Percentiles rank a stretch among this genome's conserved stretches.
These are phyloP conservation scores for Silurus glanis DNA, from an alignment of 2,113 vertebrate species.

Conservation along the genomic window DNA sequence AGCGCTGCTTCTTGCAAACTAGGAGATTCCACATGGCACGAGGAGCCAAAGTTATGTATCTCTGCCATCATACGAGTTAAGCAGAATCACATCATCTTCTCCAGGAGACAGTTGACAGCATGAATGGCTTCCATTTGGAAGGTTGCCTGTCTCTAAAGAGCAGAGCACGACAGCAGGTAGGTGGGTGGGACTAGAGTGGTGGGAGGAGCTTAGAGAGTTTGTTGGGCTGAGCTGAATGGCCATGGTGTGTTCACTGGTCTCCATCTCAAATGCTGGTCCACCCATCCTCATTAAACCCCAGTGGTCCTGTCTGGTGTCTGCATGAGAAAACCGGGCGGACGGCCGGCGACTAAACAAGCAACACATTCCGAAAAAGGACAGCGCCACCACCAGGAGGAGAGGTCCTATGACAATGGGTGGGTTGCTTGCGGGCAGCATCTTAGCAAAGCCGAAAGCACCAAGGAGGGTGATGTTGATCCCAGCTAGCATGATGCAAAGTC, in stretches of 20 bases:
- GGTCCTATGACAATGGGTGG: slow-evolving; percentile 88
- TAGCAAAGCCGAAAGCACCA: slow-evolving; percentile 87
- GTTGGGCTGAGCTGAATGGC: slow-evolving; percentile 90
- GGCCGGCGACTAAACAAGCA: slow-evolving; percentile 83
- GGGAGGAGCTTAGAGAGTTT: slow-evolving; percentile 80
- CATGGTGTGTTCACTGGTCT: slow-evolving; percentile 91
- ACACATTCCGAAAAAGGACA: slow-evolving; percentile 85
- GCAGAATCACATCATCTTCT: slow-evolving; percentile 10
- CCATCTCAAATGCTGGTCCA: slow-evolving; percentile 86
- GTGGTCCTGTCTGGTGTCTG: slow-evolving; percentile 67
- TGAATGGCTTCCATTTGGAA: slow-evolving; percentile 5
- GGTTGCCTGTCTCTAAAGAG: neutral
- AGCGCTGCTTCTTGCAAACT: neutral
- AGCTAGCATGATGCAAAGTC: slow-evolving; percentile 91
- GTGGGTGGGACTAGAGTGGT: slow-evolving; percentile 76
- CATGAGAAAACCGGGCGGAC: slow-evolving; percentile 59
- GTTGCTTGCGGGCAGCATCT: slow-evolving; percentile 80
- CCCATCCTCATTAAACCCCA: slow-evolving; percentile 78
- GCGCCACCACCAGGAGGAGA: slow-evolving; percentile 81
- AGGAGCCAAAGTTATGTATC: neutral
- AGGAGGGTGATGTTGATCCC: slow-evolving; percentile 95
- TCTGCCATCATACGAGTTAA: neutral
- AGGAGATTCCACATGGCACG: neutral
- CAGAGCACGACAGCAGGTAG: slow-evolving; percentile 52
- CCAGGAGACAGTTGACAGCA: neutral